Conservation (phyloP, 35 echinoderm and acorn worm genomes). For the Anneissia japonica region DNA sequence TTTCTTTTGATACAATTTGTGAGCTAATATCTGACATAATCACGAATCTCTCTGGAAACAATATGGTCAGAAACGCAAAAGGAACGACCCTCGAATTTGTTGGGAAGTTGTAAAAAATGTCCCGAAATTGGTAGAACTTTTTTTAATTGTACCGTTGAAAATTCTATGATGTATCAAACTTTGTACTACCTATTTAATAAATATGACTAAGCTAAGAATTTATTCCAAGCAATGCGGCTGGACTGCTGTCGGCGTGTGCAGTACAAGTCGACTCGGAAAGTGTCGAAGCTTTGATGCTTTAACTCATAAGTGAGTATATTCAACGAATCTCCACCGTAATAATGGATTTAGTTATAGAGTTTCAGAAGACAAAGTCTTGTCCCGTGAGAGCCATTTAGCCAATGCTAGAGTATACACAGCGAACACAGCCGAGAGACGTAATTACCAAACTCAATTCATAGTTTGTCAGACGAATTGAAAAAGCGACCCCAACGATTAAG, state of each 20-base stretch:
- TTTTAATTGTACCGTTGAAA: neutral
- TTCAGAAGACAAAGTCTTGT: neutral
- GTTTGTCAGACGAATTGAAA: neutral
- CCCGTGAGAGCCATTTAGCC: neutral
- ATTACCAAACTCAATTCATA: neutral
- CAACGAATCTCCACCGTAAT: neutral
- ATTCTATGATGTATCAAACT: neutral
- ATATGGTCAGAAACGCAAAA: too few relatives aligned
- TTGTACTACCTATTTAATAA: neutral
- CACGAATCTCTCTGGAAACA: neutral
- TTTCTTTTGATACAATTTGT: neutral
- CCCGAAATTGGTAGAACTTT: too few relatives aligned
- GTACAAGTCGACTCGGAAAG: neutral
- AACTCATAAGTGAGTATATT: neutral
- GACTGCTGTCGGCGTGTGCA: neutral
- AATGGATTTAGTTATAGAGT: conserved; percentile 2
- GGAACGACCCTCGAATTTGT: too few relatives aligned
- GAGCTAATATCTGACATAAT: neutral
- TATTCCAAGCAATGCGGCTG: neutral
- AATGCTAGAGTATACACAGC: neutral
- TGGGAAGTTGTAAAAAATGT: too few relatives aligned
- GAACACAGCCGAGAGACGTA: neutral
- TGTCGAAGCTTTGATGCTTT: neutral
- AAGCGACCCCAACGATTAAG: conserved; percentile 1
- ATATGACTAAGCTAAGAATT: neutral